phyloP scores from a whole-genome alignment of 2,888 invertebrate species.

The Selenia dentaria region DNA sequence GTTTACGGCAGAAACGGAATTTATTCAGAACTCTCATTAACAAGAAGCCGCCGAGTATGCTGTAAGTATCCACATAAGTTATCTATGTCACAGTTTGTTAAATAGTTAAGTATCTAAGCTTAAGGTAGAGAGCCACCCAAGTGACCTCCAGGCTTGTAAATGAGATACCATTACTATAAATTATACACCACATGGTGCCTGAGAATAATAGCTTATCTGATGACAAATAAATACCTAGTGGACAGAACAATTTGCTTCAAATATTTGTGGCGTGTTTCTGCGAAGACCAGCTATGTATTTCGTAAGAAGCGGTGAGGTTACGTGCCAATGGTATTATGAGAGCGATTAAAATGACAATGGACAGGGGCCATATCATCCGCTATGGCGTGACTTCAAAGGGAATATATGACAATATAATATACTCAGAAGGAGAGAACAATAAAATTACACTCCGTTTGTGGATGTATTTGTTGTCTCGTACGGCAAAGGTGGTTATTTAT shows the following conservation, averaged over 20 bases:
- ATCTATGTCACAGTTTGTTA: neutral
- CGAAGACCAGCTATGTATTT: neutral
- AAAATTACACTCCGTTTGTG: no score
- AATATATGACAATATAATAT: no score
- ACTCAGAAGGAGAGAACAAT: no score
- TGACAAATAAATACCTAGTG: conserved; percentile 18
- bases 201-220: conserved; percentile 13
- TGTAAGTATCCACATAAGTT: neutral
- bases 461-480: no score
- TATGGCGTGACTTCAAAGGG: no score
- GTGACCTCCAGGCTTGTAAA: conserved; percentile 20
- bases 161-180: conserved; percentile 15
- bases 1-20: conserved; percentile 8
- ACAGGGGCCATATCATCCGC: no score
- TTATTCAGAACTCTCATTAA: conserved; percentile 11
- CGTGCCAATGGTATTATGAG: neutral
- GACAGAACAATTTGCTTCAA: conserved; percentile 21
- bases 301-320: neutral
- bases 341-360: no score
- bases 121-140: conserved; percentile 12
- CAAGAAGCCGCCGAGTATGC: conserved; percentile 10
- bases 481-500: no score
- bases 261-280: conserved; percentile 7
- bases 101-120: neutral
- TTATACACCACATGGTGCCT: conserved; percentile 21